Conservation (phyloP, 2,113 vertebrate species). For the Orientallactaga bullata region DNA sequence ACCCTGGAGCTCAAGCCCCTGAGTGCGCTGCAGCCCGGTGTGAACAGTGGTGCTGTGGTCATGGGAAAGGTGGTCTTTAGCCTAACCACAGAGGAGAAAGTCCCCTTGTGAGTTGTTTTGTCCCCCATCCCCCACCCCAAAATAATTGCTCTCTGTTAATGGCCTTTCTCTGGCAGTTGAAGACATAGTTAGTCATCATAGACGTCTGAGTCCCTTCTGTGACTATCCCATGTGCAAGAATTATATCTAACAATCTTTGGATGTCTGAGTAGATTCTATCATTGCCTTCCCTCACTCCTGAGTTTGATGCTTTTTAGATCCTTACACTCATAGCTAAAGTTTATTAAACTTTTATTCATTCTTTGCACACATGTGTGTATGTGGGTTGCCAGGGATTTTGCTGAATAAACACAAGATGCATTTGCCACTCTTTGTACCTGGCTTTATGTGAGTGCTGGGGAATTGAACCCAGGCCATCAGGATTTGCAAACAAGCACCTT, state of each 20-base stretch:
- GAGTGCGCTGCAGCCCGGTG: conserved; percentile 87
- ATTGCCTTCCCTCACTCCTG: background rate
- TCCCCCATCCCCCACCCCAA: background rate
- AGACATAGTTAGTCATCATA: background rate
- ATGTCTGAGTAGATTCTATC: background rate
- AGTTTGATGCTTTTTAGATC: background rate
- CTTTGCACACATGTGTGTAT: background rate
- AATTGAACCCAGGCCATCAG: too few species aligned
- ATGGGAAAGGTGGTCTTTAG: conserved; percentile 96
- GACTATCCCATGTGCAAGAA: background rate
- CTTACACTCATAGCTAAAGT: background rate
- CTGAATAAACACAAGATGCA: too few species aligned
- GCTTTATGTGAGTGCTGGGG: too few species aligned
- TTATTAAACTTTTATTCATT: background rate
- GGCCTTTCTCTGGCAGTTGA: background rate
- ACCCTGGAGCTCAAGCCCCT: conserved; percentile 87
- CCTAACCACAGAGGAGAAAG: conserved; percentile 91
- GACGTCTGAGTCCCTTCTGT: background rate
- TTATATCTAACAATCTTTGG: background rate
- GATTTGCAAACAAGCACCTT: too few species aligned
- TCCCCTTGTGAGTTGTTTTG: conserved; percentile 92
- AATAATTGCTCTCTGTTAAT: background rate
- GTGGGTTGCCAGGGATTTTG: too few species aligned
- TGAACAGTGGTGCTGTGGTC: conserved; percentile 89
- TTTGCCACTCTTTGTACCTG: too few species aligned